Base-by-base conservation (phyloP, 2,113 vertebrate species). In the Sander vitreus region DNA sequence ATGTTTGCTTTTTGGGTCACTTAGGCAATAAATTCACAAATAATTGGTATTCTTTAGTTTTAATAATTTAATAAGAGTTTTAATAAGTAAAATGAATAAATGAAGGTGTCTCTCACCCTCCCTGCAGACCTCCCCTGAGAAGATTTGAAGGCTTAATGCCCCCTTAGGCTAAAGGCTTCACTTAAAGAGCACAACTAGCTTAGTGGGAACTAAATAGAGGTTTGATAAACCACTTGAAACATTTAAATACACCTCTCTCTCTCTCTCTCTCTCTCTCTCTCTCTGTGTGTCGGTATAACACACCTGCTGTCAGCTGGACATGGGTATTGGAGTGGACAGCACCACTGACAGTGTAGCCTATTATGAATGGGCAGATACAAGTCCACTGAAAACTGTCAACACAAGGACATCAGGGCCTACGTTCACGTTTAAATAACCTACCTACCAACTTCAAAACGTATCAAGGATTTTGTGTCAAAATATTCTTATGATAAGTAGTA, bases 201-300 rank as follows among this genome's bases (percentile, higher is more conserved):
- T 6, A 30, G 72, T 27, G 72, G 48, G 65, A 80, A 50, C 18
- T 65, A 59, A 58, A 55, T 66, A 10, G 9, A 72, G 30, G 57
- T 54, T 59, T 76, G 47, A 80, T 47, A 7, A 77, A 63, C 23
- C 50, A 50, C 45, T 39, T 63, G 3, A 30, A 43, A 54, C 19
- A 33, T 9, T 25, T 14, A 80, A 71, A 68, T 19, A 8, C 27
- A 7, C n/a, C 27, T 19, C 59, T 43, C 55, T 30, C 33, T 76
- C 36, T 39, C 45, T 47, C 25, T 48, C 27, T 33, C 59, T 43
- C 55, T 30, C 33, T 76, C 36, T 39, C 45, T 47, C 25, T 48
- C 53, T 67, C n/a, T n/a, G n/a, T n/a, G n/a, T n/a, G n/a, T n/a
- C n/a, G 84, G 78, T 89, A 43, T 43, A 48, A 81, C 73, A 80